Evolutionary conservation across 2,888 invertebrate genomes (phyloP), one percentile per base, ranked within the genome.

Genomic region (Formica aserva): DNA sequence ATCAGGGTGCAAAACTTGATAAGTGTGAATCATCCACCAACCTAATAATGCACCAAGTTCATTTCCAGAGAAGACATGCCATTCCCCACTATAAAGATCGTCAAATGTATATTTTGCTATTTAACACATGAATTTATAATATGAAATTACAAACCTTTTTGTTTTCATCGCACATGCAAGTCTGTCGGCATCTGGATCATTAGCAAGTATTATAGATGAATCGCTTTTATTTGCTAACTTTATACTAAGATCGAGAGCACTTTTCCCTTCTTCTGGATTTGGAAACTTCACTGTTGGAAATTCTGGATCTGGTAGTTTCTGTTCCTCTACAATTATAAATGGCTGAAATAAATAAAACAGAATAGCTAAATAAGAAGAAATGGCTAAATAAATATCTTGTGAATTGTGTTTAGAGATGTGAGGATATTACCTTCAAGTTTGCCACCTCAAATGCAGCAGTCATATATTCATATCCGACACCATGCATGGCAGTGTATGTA

Each of bases 171-270:
- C 99, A 35, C 98, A 97, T 0, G 99, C 99, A 55, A 94, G 90
- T 80, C 99, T 96, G 95, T 99, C 99, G 0, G 99, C 99, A 95
- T 99, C 99, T 0, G 99, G 99, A 95, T 99, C 99, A 95, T 99
- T 99, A 13, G 99, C 99, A 71, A 99, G 95, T 89, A 99, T 98
- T 6, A 99, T 95, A 0, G 96, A 95, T 66, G 97, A 97, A 0
- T 95, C 96, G 87, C 96, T 95, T 72, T 95, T 94, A 91, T 98
- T 96, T 0, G 99, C 99, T 15, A 98, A 97, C 93, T 96, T 95
- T 87, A 98, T 96, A 60, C 98, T 97, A 60, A 98, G 95, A 91
- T 97, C 96, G 87, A 98, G 93, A 32, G 98, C 97, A 89, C 97
- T 97, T 92, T 97, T 96, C 0, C 98, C 98, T 95, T 99, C 99